phyloP scores from a whole-genome alignment of 2,797 vertebrate species.

The Allobates femoralis region DNA sequence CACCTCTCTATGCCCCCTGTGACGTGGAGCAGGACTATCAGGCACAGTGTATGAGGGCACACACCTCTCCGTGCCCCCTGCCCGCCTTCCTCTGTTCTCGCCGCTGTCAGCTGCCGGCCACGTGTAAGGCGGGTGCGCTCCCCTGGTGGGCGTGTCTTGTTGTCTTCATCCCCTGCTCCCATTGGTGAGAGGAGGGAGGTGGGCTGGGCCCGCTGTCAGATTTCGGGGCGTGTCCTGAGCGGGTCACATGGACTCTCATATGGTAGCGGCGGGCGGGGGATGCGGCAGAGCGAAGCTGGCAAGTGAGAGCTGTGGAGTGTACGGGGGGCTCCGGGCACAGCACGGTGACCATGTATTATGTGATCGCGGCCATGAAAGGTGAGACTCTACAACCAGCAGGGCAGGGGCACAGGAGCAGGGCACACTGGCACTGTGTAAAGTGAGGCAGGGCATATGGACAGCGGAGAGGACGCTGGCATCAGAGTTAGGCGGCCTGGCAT shows the following conservation, averaged over 20 bases:
- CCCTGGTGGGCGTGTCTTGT: not conserved
- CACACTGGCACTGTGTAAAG: not conserved
- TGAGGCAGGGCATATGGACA: not conserved
- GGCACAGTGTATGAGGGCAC: too few species aligned
- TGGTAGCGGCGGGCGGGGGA: slow-evolving; percentile 56
- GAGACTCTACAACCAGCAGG: not conserved
- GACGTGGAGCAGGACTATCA: too few species aligned
- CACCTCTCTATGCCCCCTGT: too few species aligned
- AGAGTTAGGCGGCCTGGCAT: not conserved
- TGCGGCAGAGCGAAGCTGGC: slow-evolving; percentile 59
- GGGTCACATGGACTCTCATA: slow-evolving; percentile 64
- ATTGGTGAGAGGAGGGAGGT: slow-evolving; percentile 5
- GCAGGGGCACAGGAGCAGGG: not conserved
- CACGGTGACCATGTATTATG: slow-evolving; percentile 62
- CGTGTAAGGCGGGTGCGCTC: slow-evolving; percentile 55
- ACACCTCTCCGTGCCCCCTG: not conserved
- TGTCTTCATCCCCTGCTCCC: too few species aligned
- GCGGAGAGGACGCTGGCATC: not conserved
- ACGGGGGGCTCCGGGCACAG: slow-evolving; percentile 36
- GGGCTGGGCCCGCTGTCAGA: slow-evolving; percentile 53
- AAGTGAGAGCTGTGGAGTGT: slow-evolving; percentile 30
- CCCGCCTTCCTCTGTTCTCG: not conserved
- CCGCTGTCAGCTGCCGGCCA: slow-evolving; percentile 55
- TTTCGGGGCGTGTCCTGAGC: slow-evolving; percentile 27
- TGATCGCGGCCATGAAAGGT: slow-evolving; percentile 64